Evolutionary conservation across 2,113 vertebrate genomes (phyloP).

Genomic region (Anguilla japonica): DNA sequence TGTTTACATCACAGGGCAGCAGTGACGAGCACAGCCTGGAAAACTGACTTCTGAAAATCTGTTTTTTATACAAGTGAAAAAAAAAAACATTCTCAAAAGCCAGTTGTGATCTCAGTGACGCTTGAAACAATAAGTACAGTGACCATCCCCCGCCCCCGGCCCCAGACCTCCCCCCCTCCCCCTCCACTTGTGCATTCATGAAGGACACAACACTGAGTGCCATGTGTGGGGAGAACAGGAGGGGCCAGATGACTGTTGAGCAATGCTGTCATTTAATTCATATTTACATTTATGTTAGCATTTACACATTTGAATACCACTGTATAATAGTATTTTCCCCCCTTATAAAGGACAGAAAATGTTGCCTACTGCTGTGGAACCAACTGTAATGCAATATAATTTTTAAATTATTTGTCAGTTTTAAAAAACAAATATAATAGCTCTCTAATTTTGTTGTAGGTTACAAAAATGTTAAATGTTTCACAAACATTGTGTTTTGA

Average conservation of each 20-base stretch:
- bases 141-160: background rate
- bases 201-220: background rate
- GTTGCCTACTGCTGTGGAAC: no score
- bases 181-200: background rate
- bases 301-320: background rate
- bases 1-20: no score
- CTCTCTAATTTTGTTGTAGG: background rate
- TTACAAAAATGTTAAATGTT: no score
- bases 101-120: background rate
- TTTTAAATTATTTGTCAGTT: background rate
- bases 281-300: background rate
- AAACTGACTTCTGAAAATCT: background rate
- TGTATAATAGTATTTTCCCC: background rate
- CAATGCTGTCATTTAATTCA: no score
- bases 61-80: background rate
- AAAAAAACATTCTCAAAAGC: background rate
- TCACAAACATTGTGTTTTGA: no score
- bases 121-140: background rate
- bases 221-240: background rate
- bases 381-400: no score
- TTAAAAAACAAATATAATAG: background rate
- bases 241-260: no score
- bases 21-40: no score
- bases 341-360: background rate
- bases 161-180: background rate